Base-by-base conservation (phyloP, 1,140 invertebrate genomes). In the Zaprionus camerounensis region DNA sequence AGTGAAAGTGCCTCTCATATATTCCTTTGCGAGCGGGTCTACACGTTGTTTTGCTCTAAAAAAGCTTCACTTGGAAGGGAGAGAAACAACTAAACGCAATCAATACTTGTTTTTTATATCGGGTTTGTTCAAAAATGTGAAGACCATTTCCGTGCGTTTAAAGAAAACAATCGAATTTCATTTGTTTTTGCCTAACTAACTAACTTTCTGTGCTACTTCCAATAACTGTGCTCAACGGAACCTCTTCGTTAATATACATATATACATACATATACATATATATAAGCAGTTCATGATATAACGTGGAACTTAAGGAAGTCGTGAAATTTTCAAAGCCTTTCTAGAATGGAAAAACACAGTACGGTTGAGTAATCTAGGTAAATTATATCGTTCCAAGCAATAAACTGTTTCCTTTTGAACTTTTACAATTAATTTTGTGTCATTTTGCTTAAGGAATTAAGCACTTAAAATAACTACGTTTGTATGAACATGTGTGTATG, bases 101-200 rank as follows among this genome's bases (percentile, higher is more conserved):
- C 82, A 76, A 84, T 84, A 84, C 51, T 11, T 68, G 53, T 76
- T 83, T 79, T 79, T 69, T 58, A 71, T 49, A 71, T 74, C 38
- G 34, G 59, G 22, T 55, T 71, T 41, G 49, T 68, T 66, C 24
- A 63, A 46, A 53, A 64, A 28, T 61, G 36, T 6, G 11, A 34
- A 28, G 38, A 46, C 20, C 11, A 51, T 17, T 17, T 55, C 12
- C 38, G 31, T 63, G 59, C 38, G 24, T 24, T 34, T 24, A 49
- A 58, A 17, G 1, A 28, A 44, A 31, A 15, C 11, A 46, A 34
- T 36, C 31, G 7, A 26, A 12, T 44, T 24, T n/a, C 34, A 24
- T 59, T 15, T 44, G 9, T 31, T 7, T 41, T 5, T 12, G 38
- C 38, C 6, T 24, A 24, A 24, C 24, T 24, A 24, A 17, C n/a